phyloP scores from a whole-genome alignment of 2,888 invertebrate genomes.

The Microctonus hyperodae region DNA sequence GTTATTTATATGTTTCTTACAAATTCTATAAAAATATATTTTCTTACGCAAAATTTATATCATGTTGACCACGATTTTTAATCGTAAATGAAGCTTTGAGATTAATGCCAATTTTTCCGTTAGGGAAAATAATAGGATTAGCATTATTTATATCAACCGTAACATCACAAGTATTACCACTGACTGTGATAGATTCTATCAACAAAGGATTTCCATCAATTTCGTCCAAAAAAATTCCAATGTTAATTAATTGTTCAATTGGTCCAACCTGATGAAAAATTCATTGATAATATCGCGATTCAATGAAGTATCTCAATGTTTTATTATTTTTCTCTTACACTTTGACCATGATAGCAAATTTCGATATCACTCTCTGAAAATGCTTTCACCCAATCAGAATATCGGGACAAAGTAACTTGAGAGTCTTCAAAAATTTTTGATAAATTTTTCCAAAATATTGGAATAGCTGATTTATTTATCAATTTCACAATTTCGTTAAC shows the following conservation, averaged over 20 bases:
- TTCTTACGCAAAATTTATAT: constrained; percentile 66
- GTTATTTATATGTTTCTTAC: background rate
- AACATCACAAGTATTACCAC: constrained; percentile 71
- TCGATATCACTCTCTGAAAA: constrained; percentile 40
- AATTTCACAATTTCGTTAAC: constrained; percentile 65
- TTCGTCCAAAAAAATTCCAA: constrained; percentile 62
- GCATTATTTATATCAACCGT: constrained; percentile 66
- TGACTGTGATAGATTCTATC: constrained; percentile 62
- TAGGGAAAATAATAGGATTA: constrained; percentile 67
- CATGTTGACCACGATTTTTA: constrained; percentile 68
- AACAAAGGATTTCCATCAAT: constrained; percentile 64
- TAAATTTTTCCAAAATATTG: constrained; percentile 68
- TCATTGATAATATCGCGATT: background rate
- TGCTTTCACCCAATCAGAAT: constrained; percentile 39
- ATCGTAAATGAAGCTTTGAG: constrained; percentile 65
- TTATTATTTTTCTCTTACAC: background rate
- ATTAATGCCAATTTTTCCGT: constrained; percentile 67
- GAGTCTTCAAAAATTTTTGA: constrained; percentile 56
- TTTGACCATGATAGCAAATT: constrained; percentile 40
- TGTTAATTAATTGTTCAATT: constrained; percentile 31
- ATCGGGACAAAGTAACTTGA: constrained; percentile 51
- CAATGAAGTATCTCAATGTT: background rate
- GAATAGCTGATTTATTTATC: constrained; percentile 67
- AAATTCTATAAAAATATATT: background rate
- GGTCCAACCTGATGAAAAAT: constrained; percentile 26